Evolutionary conservation across 2,113 vertebrate genomes (phyloP).

Genomic region (Suricata suricatta): DNA sequence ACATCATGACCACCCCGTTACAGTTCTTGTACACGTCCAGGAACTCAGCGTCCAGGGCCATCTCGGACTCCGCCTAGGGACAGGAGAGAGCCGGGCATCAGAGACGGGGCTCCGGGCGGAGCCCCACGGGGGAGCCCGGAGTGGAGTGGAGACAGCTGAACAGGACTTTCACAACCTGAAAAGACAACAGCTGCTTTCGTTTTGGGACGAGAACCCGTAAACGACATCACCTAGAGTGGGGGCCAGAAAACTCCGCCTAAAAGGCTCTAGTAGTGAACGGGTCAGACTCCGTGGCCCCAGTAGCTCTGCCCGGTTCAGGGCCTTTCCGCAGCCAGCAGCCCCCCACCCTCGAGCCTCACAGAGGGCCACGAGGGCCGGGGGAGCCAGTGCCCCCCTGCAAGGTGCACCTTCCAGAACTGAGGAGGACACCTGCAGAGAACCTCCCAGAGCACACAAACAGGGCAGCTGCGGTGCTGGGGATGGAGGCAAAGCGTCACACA

Average conservation of each 20-base stretch:
- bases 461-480: neutral
- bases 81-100: neutral
- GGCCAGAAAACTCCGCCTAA: neutral
- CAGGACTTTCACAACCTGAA: neutral
- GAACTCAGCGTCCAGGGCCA: slow-evolving; percentile 98
- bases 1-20: slow-evolving; percentile 98
- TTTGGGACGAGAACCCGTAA: neutral
- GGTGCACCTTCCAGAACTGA: accelerated
- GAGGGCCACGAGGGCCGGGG: no score
- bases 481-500: accelerated
- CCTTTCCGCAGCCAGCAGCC: accelerated
- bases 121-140: neutral
- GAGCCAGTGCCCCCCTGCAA: accelerated
- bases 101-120: accelerated
- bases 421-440: neutral
- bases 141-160: neutral
- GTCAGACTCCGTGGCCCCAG: neutral
- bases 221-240: accelerated
- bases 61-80: slow-evolving; percentile 91
- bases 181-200: neutral
- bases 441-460: neutral
- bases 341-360: accelerated
- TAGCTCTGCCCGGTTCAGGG: neutral
- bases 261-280: neutral
- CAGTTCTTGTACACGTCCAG: slow-evolving; percentile 99